Percentiles rank a stretch among this genome's conserved stretches.
These are phyloP conservation scores for Murina feae DNA, from an alignment of 2,113 vertebrate species.

Conservation along the genomic window DNA sequence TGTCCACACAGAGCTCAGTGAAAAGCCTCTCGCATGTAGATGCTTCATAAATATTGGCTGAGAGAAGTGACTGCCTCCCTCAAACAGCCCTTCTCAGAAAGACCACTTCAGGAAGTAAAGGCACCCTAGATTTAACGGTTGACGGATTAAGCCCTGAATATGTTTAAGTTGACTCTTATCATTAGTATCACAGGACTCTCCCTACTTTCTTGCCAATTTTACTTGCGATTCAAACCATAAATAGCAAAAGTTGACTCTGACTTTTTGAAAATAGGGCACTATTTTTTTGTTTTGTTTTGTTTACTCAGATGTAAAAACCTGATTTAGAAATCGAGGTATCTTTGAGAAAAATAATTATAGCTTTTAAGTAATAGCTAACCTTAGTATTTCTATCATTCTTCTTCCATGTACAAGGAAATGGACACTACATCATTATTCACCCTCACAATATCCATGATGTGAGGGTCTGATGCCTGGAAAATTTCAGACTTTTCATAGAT, in stretches of 20 bases:
- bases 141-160: background rate
- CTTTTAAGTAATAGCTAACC: background rate
- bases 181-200: background rate
- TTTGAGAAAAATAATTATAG: background rate
- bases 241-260: background rate
- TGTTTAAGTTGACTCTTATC: background rate
- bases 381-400: background rate
- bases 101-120: conserved; percentile 1
- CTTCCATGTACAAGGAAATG: background rate
- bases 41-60: background rate
- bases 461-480: background rate
- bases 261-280: background rate
- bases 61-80: conserved; percentile 5
- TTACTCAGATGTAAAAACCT: background rate
- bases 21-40: background rate
- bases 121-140: background rate
- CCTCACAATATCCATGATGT: background rate
- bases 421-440: background rate
- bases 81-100: background rate
- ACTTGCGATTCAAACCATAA: background rate
- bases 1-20: background rate
- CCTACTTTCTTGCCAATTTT: background rate
- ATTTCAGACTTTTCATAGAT: background rate
- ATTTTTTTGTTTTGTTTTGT: background rate
- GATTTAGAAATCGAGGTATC: background rate